Evolutionary conservation across 1,140 invertebrate genomes (phyloP).

Genomic region (Drosophila equinoxialis): DNA sequence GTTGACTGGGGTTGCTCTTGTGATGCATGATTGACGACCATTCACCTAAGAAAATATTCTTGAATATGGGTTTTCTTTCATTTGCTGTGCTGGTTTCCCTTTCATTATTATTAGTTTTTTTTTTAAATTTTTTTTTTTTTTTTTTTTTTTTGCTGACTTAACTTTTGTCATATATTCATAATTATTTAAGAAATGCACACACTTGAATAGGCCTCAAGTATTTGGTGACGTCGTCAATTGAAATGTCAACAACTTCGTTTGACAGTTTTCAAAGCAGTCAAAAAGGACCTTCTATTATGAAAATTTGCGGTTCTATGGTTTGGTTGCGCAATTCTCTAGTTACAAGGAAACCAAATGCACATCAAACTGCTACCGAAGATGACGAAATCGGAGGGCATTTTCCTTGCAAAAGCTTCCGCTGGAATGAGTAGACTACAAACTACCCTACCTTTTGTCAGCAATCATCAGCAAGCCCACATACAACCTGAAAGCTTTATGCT

Average conservation of each 20-base stretch:
- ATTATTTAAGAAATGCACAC: constrained; percentile 80
- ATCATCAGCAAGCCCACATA: no score
- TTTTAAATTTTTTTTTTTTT: no score
- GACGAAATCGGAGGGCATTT: no score
- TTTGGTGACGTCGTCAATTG: constrained; percentile 51
- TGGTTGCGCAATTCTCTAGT: constrained; percentile 26
- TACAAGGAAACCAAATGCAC: constrained; percentile 44
- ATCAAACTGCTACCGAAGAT: constrained; percentile 14
- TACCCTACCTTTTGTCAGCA: no score
- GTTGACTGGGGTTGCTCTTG: constrained; percentile 9
- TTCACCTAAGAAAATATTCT: constrained; percentile 59
- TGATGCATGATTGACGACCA: constrained; percentile 70
- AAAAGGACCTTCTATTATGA: constrained; percentile 10
- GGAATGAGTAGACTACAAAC: no score
- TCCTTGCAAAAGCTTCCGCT: no score
- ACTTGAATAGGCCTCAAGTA: constrained; percentile 65
- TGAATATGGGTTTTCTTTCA: constrained; percentile 29
- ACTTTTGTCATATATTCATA: constrained; percentile 59
- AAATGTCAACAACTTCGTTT: constrained; percentile 71
- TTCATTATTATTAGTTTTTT: no score
- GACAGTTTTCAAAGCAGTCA: constrained; percentile 51
- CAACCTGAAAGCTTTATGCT: no score
- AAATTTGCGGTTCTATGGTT: constrained; percentile 23
- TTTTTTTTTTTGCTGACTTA: constrained; percentile 36
- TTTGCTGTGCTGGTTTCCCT: no score